Base-by-base conservation (phyloP, 1,140 invertebrate species). In the Subanguina moxae region DNA sequence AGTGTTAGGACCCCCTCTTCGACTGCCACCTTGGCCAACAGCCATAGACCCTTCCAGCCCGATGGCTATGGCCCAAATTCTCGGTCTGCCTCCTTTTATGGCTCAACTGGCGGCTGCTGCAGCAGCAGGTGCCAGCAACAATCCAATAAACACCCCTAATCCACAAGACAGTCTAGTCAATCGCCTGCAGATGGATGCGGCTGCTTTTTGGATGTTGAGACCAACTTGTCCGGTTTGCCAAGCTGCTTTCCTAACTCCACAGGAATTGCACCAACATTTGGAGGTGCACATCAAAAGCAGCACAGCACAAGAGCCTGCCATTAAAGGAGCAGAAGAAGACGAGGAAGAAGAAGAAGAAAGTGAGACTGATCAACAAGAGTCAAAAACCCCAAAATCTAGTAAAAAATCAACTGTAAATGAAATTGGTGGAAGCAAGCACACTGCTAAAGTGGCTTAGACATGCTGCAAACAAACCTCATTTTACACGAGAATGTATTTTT, bases 1-100 rank as follows among this genome's bases (percentile, higher is more conserved):
- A 62, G 30, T 25, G 21, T 23, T 62, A 5, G 5, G 52, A 21
- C 21, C 63, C 32, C 28, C 57, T 71, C 57, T 64, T 71, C 27
- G 21, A 3, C 15, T 46, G 38, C 25, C 72, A 0, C 56, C 30
- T 0, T 23, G 57, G 59, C 52, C 52, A 11, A 28, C 67, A 30
- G 11, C 48, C 57, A 13, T 23, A 25, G 5, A n/a, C 21, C 19
- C 46, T 30, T 45, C 38, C 59, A 11, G 21, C 42, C 17, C 28
- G 15, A 52, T 52, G 48, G 23, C 48, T 15, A 25, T 25, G 48
- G 48, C 48, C 15, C 32, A 38, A 11, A 3, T 52, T 5, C 48
- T 52, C 3, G 48, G 48, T 21, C 48, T 52, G 17, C 48, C 48
- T 21, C 48, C 48, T 3, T 45, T 52, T 52, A 52, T 52, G 48